Base-by-base conservation (phyloP, 2,113 vertebrate genomes). In the Stegastes partitus region DNA sequence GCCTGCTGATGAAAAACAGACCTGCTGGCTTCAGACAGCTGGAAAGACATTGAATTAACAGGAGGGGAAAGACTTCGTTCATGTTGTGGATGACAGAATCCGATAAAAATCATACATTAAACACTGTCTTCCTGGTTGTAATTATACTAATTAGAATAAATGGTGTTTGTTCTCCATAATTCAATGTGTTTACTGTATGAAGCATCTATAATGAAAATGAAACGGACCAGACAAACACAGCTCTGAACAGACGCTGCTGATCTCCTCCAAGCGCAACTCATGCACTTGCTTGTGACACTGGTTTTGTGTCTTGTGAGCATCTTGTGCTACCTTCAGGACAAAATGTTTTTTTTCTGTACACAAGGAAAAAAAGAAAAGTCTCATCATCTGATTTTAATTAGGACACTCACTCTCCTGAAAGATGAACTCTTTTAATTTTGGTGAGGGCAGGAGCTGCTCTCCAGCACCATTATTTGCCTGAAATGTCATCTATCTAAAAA, bases 71-170 rank as follows among this genome's bases (percentile, higher is more conserved):
- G 26, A 53, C 59, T 22, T 83, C 50, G 28, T 18, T 9, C 50
- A 19, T 68, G 23, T 50, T 57, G 23, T 9, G 10, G 25, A 73
- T 39, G 57, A 68, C 64, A 44, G 49, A 69, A 54, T 19, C 10
- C 9, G 26, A 56, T 69, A 45, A 62, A 23, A 15, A 26, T 44
- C 55, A 28, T 15, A 47, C 50, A 37, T 51, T 21, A 37, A 42
- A 53, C 25, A 0, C 34, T 1, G 58, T 28, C 71, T 83, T 80
- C 80, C 84, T 73, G 80, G n/a, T 28, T 53, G 14, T 58, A 16
- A 76, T 44, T 0, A 12, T 9, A 5, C 61, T 57, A 44, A 70
- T n/a, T 42, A 28, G 51, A 58, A 28, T 26, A 5, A 26, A 65
- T 70, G 42, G 21, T 34, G 25, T 74, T 86, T 72, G 7, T 59